These are phyloP conservation scores for Lasioglossum zephyrum DNA, from an alignment of 2,888 invertebrate genomes.

Conservation along the genomic window DNA sequence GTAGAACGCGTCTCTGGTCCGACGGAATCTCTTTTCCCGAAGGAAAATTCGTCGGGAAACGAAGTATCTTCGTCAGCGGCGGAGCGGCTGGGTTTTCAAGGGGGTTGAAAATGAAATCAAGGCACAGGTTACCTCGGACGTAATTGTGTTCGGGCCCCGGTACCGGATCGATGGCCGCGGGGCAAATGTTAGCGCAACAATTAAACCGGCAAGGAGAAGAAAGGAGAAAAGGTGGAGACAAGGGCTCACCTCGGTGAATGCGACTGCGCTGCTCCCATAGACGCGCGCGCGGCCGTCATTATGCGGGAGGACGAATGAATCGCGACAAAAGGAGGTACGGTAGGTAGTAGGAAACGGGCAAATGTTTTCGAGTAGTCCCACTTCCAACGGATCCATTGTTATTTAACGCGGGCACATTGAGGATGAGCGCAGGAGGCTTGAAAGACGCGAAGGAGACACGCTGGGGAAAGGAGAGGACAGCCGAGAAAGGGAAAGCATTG, in stretches of 20 bases:
- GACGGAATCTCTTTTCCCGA: not conserved
- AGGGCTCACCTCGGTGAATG: conserved; percentile 59
- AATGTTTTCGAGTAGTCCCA: conserved; percentile 73
- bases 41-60: not conserved
- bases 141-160: conserved; percentile 52
- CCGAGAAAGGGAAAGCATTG: conserved; percentile 67
- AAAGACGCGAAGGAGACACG: conserved; percentile 43
- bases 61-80: conserved; percentile 10
- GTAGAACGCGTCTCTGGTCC: not conserved
- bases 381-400: conserved; percentile 71
- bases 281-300: conserved; percentile 67
- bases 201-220: conserved; percentile 66
- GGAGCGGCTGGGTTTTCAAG: not conserved
- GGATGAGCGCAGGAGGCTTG: conserved; percentile 50
- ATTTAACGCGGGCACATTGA: conserved; percentile 68
- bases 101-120: conserved; percentile 50
- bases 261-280: conserved; percentile 66
- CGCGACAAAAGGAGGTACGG: conserved; percentile 70
- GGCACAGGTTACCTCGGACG: conserved; percentile 55
- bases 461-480: conserved; percentile 27
- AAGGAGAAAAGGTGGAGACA: conserved; percentile 63
- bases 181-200: conserved; percentile 73
- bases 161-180: conserved; percentile 62
- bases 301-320: conserved; percentile 73
- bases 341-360: conserved; percentile 62